phyloP scores from a whole-genome alignment of 37 sponge, comb jelly and placozoan genomes.

The Amphimedon queenslandica region DNA sequence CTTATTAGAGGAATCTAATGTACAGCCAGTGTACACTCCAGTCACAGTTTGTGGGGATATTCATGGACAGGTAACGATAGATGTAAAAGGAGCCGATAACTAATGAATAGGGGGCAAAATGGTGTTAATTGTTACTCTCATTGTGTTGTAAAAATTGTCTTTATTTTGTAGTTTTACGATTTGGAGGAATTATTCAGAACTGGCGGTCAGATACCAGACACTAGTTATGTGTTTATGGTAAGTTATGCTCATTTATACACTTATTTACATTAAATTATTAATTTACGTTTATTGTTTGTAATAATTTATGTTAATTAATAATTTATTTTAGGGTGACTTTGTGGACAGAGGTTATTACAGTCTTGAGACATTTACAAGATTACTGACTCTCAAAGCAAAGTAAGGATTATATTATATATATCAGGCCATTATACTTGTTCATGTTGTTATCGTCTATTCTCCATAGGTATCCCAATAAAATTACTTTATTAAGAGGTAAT shows the following conservation, averaged over 20 bases:
- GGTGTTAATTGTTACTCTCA: not conserved
- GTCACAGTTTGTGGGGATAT: constrained; percentile 99
- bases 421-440: not conserved
- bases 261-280: not conserved
- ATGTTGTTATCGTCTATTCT: not conserved
- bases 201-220: constrained; percentile 85
- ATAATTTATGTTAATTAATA: too few relatives aligned
- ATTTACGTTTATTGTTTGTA: not conserved
- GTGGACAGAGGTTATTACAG: constrained; percentile 99
- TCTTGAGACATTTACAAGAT: constrained; percentile 94
- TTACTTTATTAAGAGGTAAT: constrained; percentile 93
- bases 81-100: not conserved
- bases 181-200: constrained; percentile 88
- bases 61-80: constrained; percentile 93
- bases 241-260: constrained; percentile 1
- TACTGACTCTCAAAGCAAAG: constrained; percentile 89
- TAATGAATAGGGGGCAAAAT: not conserved
- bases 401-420: constrained; percentile 20
- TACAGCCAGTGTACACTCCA: constrained; percentile 96
- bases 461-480: constrained; percentile 70
- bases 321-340: constrained; percentile 98
- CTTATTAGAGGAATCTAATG: constrained; percentile 94
- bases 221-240: constrained; percentile 94
- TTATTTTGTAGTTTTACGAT: constrained; percentile 83
- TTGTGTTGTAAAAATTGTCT: not conserved